Evolutionary conservation across 2,888 invertebrate species (phyloP).

Genomic region (Linnaemya tessellans): DNA sequence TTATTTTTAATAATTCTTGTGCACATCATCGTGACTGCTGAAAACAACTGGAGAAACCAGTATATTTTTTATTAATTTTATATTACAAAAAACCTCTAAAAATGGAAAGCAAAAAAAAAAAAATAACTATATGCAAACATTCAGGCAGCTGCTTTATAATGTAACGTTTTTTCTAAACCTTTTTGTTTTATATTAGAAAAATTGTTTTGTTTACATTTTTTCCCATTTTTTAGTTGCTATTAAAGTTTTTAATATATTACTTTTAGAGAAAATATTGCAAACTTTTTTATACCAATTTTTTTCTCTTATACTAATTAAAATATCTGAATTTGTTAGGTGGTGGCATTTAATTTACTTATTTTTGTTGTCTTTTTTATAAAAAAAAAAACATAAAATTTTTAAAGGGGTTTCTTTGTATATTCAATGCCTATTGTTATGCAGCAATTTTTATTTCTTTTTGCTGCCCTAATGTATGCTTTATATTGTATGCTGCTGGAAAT

Average conservation of each 20-base stretch:
- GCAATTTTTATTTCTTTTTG: not conserved
- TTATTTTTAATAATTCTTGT: slow-evolving; percentile 26
- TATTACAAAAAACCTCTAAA: not conserved
- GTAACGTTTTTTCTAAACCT: not conserved
- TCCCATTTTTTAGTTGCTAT: not conserved
- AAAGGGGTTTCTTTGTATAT: not conserved
- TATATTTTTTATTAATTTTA: not conserved
- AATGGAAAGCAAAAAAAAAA: not conserved
- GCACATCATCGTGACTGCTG: slow-evolving; percentile 7
- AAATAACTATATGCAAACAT: not conserved
- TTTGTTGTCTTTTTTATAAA: not conserved
- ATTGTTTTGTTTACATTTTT: not conserved
- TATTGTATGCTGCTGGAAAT: too few relatives aligned
- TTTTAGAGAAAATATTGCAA: not conserved
- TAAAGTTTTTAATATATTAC: not conserved
- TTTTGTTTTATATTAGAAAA: slow-evolving; percentile 1
- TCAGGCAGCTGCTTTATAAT: not conserved
- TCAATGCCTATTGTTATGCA: slow-evolving; percentile 21
- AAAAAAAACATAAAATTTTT: not conserved
- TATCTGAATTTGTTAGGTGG: not conserved
- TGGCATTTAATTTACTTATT: not conserved
- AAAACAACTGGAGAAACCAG: not conserved
- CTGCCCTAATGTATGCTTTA: slow-evolving; percentile 18
- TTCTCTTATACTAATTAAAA: slow-evolving; percentile 6
- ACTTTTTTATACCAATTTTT: too few relatives aligned